Evolutionary conservation across 2,888 invertebrate genomes (phyloP).

Genomic region (Tenthredo livida): DNA sequence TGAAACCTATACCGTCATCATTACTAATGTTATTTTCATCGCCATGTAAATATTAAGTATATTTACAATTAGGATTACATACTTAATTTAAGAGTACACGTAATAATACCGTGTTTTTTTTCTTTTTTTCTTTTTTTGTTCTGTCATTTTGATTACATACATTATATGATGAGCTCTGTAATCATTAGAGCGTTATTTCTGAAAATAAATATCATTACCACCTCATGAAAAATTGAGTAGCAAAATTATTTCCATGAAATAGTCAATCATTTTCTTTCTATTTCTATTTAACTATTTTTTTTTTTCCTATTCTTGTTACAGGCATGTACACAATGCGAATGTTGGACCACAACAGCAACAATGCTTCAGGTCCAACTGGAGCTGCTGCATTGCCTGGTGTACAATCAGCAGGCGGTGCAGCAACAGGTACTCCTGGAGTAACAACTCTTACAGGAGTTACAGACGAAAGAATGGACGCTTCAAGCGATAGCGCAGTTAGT

Average conservation of each 20-base stretch:
- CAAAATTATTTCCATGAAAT: background rate
- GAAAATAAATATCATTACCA: background rate
- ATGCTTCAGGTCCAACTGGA: slow-evolving; percentile 72
- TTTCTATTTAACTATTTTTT: background rate
- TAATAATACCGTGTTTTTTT: background rate
- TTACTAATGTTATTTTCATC: background rate
- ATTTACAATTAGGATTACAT: background rate
- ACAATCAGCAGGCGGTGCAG: slow-evolving; percentile 76
- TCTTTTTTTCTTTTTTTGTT: background rate
- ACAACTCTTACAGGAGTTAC: slow-evolving; percentile 73
- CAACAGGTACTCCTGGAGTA: slow-evolving; percentile 76
- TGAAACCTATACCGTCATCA: background rate
- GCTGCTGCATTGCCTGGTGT: slow-evolving; percentile 70
- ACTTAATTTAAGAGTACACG: background rate
- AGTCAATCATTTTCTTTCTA: background rate
- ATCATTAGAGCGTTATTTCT: background rate
- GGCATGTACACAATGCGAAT: slow-evolving; percentile 94
- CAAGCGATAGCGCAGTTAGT: slow-evolving; percentile 94
- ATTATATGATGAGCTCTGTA: no score
- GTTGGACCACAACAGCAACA: slow-evolving; percentile 82
- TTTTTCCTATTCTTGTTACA: slow-evolving; percentile 73
- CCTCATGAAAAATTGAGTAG: background rate
- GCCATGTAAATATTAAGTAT: background rate
- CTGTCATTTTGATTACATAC: background rate
- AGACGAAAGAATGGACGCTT: slow-evolving; percentile 88